Evolutionary conservation across 2,113 vertebrate genomes (phyloP), one percentile per base, ranked within the genome.

Genomic region (Prionailurus bengalensis): DNA sequence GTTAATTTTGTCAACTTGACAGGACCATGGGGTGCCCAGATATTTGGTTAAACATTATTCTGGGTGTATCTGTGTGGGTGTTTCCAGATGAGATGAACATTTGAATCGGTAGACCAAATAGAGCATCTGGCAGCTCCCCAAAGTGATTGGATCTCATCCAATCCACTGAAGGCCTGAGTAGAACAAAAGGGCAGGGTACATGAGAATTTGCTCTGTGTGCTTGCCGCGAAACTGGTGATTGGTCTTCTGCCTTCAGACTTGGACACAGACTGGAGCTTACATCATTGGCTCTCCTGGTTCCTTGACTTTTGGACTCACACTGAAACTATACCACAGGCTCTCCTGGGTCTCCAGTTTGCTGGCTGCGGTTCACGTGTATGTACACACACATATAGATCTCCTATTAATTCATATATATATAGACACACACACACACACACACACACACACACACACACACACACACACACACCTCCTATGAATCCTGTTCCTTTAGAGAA

Each of bases 21-120:
- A 19, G 36, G 87, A 48, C 45, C 68, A 45, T 0, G 29, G 55
- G 65, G 31, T 81, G 17, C 76, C 79, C 39, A 81, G 39, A 53
- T 55, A 66, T 84, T 55, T 66, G n/a, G 15, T 90, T 76, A 76
- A 83, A 76, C 70, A 29, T 84, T 90, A 68, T 90, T 76, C 87
- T 76, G 48, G 48, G 76, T 81, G n/a, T n/a, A 45, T 76, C 76
- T 42, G n/a, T n/a, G 58, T 76, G n/a, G n/a, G n/a, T 68, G 39
- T 76, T 90, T 76, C n/a, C 58, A 45, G 87, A 55, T n/a, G 58
- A 4, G 21, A 84, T 45, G 65, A 83, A 74, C 68, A 21, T 31
- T 45, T 84, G 68, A 90, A 58, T 90, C 16, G 45, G 15, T 55
- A 42, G 78, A 33, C 15, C 36, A 33, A 51, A 63, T 36, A 61